These are phyloP conservation scores for Athalia rosae DNA, from an alignment of 2,888 invertebrate species.

Conservation along the genomic window DNA sequence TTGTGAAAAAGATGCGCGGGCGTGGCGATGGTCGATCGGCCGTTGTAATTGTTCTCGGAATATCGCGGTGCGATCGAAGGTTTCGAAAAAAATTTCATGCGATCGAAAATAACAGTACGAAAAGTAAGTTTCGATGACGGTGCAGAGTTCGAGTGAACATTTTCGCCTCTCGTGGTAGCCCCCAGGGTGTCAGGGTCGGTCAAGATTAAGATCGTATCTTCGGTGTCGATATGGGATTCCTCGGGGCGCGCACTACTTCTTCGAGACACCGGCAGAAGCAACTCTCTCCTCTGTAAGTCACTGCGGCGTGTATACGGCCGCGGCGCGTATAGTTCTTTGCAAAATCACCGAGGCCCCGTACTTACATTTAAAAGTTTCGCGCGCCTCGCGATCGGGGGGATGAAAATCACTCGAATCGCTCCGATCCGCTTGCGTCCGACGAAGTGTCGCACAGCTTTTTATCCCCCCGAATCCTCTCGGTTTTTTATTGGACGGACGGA, in stretches of 20 bases:
- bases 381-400: no score
- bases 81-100: not conserved
- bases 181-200: conserved; percentile 41
- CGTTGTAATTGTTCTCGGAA: conserved; percentile 6
- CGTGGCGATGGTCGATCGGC: not conserved
- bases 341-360: no score
- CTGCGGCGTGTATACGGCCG: no score
- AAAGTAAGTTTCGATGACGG: conserved; percentile 25
- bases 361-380: no score
- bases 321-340: no score
- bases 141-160: conserved; percentile 20
- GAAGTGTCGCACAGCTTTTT: no score
- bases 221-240: conserved; percentile 38
- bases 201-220: conserved; percentile 39
- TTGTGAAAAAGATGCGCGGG: not conserved
- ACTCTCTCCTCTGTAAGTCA: conserved; percentile 12
- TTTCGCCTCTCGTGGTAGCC: conserved; percentile 31
- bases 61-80: not conserved
- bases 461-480: no score
- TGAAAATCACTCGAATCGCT: no score
- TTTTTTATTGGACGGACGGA: not conserved
- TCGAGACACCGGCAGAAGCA: conserved; percentile 12
- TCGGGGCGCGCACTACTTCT: conserved; percentile 35
- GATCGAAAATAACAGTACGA: not conserved
- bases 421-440: no score